Conservation (phyloP, 2,888 invertebrate species). For the Caenorhabditis imperialis region DNA sequence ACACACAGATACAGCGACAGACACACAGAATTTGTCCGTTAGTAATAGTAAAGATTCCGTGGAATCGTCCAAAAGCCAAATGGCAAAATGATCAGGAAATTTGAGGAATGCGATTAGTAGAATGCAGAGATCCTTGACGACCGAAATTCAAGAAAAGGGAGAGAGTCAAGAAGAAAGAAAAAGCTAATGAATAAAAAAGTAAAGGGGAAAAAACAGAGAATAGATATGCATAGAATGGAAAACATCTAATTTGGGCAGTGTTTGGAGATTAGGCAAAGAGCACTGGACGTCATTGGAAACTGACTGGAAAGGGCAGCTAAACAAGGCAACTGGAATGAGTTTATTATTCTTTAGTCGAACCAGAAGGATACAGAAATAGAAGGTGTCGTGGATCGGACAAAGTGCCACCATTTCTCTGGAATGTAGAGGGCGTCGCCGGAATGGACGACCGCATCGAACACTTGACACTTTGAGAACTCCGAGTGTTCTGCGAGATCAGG, state of each 20-base stretch:
- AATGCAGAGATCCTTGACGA: conserved; percentile 23
- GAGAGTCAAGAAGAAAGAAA: neutral
- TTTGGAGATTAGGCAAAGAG: neutral
- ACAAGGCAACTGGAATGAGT: too few species aligned
- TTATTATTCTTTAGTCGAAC: conserved; percentile 81
- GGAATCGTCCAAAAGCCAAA: conserved; percentile 6
- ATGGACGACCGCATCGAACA: conserved; percentile 80
- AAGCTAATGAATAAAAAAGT: too few species aligned
- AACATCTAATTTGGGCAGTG: neutral
- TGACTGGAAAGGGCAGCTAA: too few species aligned
- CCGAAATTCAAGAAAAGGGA: neutral
- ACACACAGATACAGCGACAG: too few species aligned
- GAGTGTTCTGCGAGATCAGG: conserved; percentile 86
- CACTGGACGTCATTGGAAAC: too few species aligned
- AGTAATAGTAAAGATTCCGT: too few species aligned
- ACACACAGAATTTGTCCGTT: too few species aligned
- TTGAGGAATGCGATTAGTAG: conserved; percentile 17
- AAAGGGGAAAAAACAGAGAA: conserved; percentile 14
- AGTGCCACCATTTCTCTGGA: conserved; percentile 97
- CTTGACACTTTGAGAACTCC: conserved; percentile 80
- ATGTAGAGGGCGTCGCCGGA: conserved; percentile 93
- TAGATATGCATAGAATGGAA: neutral
- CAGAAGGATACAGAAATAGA: conserved; percentile 98
- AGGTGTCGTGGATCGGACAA: conserved; percentile 88
- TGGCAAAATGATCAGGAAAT: conserved; percentile 4